Evolutionary conservation across 2,797 vertebrate species (phyloP).

Genomic region (Morelia viridis): DNA sequence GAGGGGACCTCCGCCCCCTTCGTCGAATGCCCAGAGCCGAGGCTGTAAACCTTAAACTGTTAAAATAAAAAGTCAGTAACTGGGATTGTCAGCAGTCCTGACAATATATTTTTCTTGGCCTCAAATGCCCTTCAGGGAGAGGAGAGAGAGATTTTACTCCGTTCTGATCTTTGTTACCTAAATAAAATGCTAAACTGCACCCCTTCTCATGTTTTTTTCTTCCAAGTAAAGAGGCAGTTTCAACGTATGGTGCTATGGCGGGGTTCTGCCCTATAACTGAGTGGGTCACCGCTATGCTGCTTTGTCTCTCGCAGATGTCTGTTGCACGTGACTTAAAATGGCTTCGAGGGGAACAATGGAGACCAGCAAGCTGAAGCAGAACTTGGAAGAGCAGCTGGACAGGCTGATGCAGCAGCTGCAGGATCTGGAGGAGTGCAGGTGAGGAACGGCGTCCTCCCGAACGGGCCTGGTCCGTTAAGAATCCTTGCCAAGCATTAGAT

Average conservation of each 20-base stretch:
- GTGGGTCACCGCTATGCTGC: background rate
- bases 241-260: background rate
- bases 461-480: background rate
- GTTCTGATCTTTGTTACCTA: background rate
- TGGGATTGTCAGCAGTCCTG: background rate
- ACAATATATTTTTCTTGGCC: background rate
- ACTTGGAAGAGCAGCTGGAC: constrained; percentile 96
- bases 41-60: background rate
- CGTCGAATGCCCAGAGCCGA: background rate
- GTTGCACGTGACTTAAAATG: constrained; percentile 73
- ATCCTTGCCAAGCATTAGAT: background rate
- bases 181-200: background rate
- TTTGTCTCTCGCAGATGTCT: constrained; percentile 24
- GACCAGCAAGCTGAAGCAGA: constrained; percentile 92
- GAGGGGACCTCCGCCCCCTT: background rate
- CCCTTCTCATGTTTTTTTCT: background rate
- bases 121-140: background rate
- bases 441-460: background rate
- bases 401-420: constrained; percentile 97
- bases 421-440: constrained; percentile 98
- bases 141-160: background rate
- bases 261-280: background rate
- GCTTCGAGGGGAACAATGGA: constrained; percentile 94
- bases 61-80: background rate
- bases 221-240: background rate